A percentile compares a stretch with the other conserved stretches of the same genome.
Evolutionary conservation across 2,113 vertebrate genomes (phyloP).

Genomic region (Vulpes ferrilata): DNA sequence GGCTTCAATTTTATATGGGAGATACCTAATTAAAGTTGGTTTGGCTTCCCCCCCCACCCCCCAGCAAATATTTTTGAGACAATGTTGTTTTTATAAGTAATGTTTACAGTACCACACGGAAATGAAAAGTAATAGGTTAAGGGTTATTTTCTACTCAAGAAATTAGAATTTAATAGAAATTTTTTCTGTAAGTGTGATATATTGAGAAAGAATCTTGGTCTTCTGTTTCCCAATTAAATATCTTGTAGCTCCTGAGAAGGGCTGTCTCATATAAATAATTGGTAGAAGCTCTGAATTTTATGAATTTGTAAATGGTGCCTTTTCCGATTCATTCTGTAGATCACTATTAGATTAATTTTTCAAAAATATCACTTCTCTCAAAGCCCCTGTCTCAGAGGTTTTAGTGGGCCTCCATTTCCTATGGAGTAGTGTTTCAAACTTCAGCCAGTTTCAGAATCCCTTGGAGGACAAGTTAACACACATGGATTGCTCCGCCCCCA

Average conservation of each 20-base stretch:
- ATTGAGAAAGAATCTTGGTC: conserved; percentile 2
- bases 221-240: conserved; percentile 23
- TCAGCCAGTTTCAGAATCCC: not conserved
- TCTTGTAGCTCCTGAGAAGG: not conserved
- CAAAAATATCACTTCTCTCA: not conserved
- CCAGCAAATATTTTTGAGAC: not conserved
- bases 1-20: conserved; percentile 18
- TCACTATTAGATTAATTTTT: not conserved
- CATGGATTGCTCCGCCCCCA: not conserved
- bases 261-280: not conserved
- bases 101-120: not conserved
- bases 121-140: conserved; percentile 42
- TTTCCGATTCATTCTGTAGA: not conserved
- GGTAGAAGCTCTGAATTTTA: not conserved
- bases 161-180: conserved; percentile 39
- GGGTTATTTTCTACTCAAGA: conserved; percentile 30
- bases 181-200: not conserved
- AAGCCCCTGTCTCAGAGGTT: not conserved
- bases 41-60: not conserved
- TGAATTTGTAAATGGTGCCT: not conserved
- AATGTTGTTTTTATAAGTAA: conserved; percentile 24
- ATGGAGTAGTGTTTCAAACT: not conserved
- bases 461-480: not conserved
- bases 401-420: not conserved
- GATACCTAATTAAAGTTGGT: conserved; percentile 1